Evolutionary conservation across 2,113 vertebrate genomes (phyloP).

Genomic region (Rhipidura dahli): DNA sequence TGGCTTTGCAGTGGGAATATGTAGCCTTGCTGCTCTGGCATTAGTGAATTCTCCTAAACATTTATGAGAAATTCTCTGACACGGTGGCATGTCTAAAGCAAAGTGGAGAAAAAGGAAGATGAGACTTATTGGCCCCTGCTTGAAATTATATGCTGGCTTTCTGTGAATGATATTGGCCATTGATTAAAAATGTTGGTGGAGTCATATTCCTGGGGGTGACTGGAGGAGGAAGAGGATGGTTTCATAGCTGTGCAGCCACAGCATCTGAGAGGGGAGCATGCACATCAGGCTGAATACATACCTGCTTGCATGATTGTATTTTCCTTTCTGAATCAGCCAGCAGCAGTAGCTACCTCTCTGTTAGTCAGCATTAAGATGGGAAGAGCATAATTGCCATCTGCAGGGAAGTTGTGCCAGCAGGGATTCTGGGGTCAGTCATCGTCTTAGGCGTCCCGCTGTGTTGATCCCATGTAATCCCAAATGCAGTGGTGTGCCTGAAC

Average conservation of each 20-base stretch:
- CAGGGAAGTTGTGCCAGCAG: not conserved
- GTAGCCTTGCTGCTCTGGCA: not conserved
- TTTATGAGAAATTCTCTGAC: not conserved
- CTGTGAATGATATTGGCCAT: not conserved
- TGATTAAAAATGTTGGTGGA: not conserved
- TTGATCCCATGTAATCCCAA: not conserved
- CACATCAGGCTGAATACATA: not conserved
- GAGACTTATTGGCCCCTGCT: not conserved
- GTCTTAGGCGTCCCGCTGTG: not conserved
- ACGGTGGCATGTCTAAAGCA: not conserved
- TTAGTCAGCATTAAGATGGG: not conserved
- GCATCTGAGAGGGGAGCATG: not conserved
- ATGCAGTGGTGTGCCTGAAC: not conserved
- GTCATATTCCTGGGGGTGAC: rapidly evolving
- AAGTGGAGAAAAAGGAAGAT: not conserved
- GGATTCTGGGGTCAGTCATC: not conserved
- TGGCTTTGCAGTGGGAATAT: not conserved
- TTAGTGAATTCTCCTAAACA: not conserved
- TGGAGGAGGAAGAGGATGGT: not conserved
- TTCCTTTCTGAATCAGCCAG: not conserved
- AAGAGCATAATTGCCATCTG: not conserved
- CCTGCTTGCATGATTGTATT: not conserved
- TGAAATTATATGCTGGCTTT: not conserved
- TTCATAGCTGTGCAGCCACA: not conserved
- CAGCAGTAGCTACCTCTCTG: not conserved